These are phyloP conservation scores for Lasioglossum baleicum DNA, from an alignment of 1,140 invertebrate species.

Conservation along the genomic window DNA sequence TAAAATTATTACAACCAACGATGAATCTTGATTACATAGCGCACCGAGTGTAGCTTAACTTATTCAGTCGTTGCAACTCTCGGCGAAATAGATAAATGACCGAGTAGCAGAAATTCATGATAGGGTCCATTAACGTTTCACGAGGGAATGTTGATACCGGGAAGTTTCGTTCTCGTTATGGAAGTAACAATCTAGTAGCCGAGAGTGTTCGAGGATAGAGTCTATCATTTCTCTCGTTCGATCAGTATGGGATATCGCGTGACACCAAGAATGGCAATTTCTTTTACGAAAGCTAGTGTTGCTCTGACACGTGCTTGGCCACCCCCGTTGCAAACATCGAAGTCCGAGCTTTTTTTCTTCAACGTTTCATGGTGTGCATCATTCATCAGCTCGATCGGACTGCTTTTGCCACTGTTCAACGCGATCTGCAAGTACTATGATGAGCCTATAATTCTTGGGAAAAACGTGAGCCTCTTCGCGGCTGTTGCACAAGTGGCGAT, in stretches of 20 bases:
- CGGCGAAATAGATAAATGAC: background rate
- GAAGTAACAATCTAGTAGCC: no score
- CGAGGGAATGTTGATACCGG: background rate
- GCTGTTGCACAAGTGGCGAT: constrained; percentile 22
- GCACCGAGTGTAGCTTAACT: background rate
- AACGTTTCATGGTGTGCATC: constrained; percentile 12
- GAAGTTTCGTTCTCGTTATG: background rate
- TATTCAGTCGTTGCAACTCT: background rate
- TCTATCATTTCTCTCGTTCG: background rate
- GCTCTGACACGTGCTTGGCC: constrained; percentile 36
- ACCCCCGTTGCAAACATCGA: background rate
- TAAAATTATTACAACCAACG: constrained; percentile 4
- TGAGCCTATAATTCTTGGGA: constrained; percentile 27
- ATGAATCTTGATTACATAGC: constrained; percentile 2
- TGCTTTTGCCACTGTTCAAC: constrained; percentile 18
- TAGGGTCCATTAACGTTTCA: background rate
- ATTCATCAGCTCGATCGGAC: background rate
- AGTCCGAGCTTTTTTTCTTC: background rate
- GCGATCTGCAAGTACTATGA: constrained; percentile 16
- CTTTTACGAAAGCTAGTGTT: constrained; percentile 33
- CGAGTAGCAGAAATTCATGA: background rate
- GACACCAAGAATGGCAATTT: constrained; percentile 18
- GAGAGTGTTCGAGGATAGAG: no score
- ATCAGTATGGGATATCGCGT: background rate
- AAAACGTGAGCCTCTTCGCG: constrained; percentile 18